Evolutionary conservation across 2,113 vertebrate genomes (phyloP).

Genomic region (Dunckerocampus dactyliophorus): DNA sequence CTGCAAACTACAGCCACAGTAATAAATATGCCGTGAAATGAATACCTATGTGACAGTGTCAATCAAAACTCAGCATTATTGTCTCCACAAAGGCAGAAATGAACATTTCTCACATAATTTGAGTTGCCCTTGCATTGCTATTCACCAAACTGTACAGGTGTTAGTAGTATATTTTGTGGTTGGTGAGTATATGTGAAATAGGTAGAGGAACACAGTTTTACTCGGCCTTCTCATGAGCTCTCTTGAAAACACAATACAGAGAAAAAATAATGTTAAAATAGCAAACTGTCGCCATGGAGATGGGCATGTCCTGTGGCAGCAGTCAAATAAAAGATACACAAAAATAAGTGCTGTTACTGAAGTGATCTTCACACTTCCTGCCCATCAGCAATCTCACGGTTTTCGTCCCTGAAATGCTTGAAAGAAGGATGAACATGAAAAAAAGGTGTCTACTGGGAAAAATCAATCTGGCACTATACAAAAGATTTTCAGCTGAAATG

Average conservation of each 20-base stretch:
- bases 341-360: constrained; percentile 7
- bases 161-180: too few relatives aligned
- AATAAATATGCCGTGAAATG: too few relatives aligned
- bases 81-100: too few relatives aligned
- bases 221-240: constrained; percentile 34
- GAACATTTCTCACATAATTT: too few relatives aligned
- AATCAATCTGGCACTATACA: constrained; percentile 41
- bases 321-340: constrained; percentile 1
- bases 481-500: constrained; percentile 29
- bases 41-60: too few relatives aligned
- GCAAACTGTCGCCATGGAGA: constrained; percentile 20
- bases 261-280: constrained; percentile 29
- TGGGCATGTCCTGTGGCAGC: constrained; percentile 42
- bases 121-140: too few relatives aligned
- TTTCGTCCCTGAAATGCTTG: constrained; percentile 3
- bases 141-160: too few relatives aligned
- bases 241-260: constrained; percentile 28
- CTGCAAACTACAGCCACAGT: too few relatives aligned
- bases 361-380: constrained; percentile 30
- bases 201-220: too few relatives aligned
- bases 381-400: constrained; percentile 14
- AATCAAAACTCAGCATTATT: too few relatives aligned
- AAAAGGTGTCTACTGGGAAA: constrained; percentile 7
- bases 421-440: constrained; percentile 11
- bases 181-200: too few relatives aligned